Percentiles rank a stretch among this genome's conserved stretches.
phyloP scores from a whole-genome alignment of 2,113 vertebrate genomes.

The Butastur rufipennis region DNA sequence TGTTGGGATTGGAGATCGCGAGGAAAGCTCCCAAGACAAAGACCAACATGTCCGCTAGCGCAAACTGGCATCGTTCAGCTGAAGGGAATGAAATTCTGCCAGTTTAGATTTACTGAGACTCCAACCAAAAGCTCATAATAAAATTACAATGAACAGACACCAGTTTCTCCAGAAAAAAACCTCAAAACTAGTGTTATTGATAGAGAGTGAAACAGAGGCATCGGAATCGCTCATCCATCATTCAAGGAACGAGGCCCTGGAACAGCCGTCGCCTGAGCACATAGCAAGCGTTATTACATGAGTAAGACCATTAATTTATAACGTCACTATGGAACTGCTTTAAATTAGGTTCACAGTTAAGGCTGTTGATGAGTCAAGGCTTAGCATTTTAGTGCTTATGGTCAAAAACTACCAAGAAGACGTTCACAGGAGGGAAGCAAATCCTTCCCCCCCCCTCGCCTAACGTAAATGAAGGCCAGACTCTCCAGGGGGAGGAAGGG shows the following conservation, averaged over 20 bases:
- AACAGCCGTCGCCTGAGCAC: background rate
- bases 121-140: background rate
- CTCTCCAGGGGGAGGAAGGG: background rate
- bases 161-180: background rate
- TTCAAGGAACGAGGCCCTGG: background rate
- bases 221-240: background rate
- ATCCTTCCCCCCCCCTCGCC: background rate
- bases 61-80: background rate
- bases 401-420: background rate
- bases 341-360: background rate
- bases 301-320: background rate
- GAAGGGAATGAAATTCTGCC: background rate
- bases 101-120: background rate
- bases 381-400: background rate
- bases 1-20: rapidly evolving
- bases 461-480: rapidly evolving
- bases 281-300: background rate
- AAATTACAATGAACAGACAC: background rate
- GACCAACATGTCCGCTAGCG: rapidly evolving
- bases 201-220: background rate
- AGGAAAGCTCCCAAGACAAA: background rate
- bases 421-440: background rate
- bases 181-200: background rate
- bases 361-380: background rate
- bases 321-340: background rate